Evolutionary conservation across 2,113 vertebrate genomes (phyloP).

Genomic region (Perca schrenkii): DNA sequence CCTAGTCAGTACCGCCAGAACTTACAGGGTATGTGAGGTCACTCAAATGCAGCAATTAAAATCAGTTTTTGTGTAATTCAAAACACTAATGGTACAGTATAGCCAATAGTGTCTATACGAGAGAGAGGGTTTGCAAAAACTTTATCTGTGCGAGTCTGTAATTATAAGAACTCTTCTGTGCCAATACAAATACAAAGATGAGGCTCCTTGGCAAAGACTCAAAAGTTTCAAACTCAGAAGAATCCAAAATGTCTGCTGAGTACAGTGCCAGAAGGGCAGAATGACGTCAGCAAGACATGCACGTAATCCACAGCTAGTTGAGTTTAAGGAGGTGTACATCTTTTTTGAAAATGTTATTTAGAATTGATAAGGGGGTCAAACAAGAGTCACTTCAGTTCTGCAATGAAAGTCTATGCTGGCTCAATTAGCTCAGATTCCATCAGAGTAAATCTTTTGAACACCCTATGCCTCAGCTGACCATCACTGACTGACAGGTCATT

Average conservation of each 20-base stretch:
- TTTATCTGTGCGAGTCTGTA: conserved; percentile 1
- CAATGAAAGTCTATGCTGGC: conserved; percentile 11
- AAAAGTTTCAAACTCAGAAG: conserved; percentile 41
- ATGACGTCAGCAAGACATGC: conserved; percentile 34
- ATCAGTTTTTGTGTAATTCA: conserved; percentile 34
- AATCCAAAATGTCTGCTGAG: conserved; percentile 34
- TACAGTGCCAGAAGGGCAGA: conserved; percentile 24
- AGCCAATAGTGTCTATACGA: conserved; percentile 1
- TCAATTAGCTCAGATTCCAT: conserved; percentile 45
- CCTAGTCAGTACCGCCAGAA: conserved; percentile 58
- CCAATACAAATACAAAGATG: conserved; percentile 36
- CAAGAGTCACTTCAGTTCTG: conserved; percentile 12
- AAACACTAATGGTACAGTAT: conserved; percentile 40
- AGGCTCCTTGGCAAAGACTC: conserved; percentile 26
- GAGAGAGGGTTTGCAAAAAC: conserved; percentile 18
- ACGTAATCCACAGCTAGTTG: conserved; percentile 5
- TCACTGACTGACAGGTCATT: conserved; percentile 23
- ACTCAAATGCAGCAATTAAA: conserved; percentile 71
- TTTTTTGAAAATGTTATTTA: conserved; percentile 16
- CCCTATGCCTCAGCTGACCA: conserved; percentile 30
- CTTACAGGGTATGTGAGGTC: conserved; percentile 75
- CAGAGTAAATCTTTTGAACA: conserved; percentile 42
- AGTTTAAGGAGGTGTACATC: conserved; percentile 18
- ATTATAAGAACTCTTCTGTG: conserved; percentile 17
- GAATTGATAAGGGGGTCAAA: conserved; percentile 44